Conservation (phyloP, 1,140 invertebrate genomes). For the Maconellicoccus hirsutus region DNA sequence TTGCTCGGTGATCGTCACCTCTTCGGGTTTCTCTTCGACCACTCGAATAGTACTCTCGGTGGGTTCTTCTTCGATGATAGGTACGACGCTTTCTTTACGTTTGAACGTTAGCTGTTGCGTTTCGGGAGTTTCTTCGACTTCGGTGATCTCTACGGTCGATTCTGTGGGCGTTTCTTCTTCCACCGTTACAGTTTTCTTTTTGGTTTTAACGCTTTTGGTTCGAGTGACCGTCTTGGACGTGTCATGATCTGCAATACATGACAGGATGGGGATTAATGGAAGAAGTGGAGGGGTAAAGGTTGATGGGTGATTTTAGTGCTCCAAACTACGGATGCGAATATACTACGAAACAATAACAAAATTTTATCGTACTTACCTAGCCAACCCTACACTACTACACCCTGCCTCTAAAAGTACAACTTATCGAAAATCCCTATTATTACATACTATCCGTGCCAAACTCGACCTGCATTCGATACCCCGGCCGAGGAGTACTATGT, state of each 20-base stretch:
- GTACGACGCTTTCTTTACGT: not conserved
- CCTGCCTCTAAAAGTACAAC: no score
- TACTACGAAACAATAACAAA: no score
- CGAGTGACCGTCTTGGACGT: not conserved
- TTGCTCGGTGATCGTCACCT: not conserved
- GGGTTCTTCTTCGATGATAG: not conserved
- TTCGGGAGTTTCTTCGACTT: not conserved
- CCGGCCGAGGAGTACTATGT: no score
- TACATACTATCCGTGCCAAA: no score
- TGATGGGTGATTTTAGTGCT: no score
- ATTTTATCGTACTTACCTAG: no score
- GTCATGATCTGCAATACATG: not conserved
- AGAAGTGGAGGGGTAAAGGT: no score
- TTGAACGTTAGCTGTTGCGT: not conserved
- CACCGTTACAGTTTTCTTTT: not conserved
- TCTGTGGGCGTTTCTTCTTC: not conserved
- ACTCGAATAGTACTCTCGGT: not conserved
- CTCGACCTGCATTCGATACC: no score
- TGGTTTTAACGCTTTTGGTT: not conserved
- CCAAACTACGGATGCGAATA: no score
- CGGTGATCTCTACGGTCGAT: not conserved
- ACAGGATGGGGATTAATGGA: no score
- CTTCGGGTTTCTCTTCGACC: not conserved
- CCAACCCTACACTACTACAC: no score
- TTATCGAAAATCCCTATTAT: no score